Base-by-base conservation (phyloP, 2,113 vertebrate species). In the Osmerus mordax region DNA sequence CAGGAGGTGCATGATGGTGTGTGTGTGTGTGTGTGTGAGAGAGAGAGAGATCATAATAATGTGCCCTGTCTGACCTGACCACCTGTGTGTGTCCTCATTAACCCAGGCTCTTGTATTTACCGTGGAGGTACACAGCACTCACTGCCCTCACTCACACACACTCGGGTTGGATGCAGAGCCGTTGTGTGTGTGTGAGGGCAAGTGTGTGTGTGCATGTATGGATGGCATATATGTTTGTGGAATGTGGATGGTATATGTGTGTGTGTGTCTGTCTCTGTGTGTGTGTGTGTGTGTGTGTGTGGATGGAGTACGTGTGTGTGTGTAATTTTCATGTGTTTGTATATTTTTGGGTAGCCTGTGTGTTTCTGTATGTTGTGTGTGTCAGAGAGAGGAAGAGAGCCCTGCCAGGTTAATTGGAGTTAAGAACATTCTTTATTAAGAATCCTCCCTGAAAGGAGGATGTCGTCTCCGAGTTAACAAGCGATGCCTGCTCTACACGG, bases 391-490 rank as follows among this genome's bases (percentile, higher is more conserved):
- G 19, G n/a, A n/a, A n/a, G 19, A 0, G 11, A 18, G 25, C 15
- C 2, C 58, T 64, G 67, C 66, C 15, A 12, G 4, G 59, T 54
- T 71, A 73, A 75, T 70, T 72, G 18, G 70, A 70, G 80, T n/a
- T n/a, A n/a, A n/a, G n/a, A n/a, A n/a, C n/a, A n/a, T 7, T 76
- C 71, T 81, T 78, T 65, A 86, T 87, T 81, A 86, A 80, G 69
- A 58, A 65, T 53, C 36, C 69, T 71, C 78, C 69, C 54, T 12
- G 73, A 78, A 76, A 71, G 72, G 70, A 71, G 72, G 71, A 78
- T 80, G 75, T 78, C 76, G 83, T 81, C 61, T 69, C 78, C 21
- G 21, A 72, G 70, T 86, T 84, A 88, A 87, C 82, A 77, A 84
- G 67, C 52, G 77, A 71, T 69, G 70, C 65, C 59, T 72, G 69